Evolutionary conservation across 2,113 vertebrate species (phyloP), one percentile per base, ranked within the genome.

Genomic region (Mustela lutreola): DNA sequence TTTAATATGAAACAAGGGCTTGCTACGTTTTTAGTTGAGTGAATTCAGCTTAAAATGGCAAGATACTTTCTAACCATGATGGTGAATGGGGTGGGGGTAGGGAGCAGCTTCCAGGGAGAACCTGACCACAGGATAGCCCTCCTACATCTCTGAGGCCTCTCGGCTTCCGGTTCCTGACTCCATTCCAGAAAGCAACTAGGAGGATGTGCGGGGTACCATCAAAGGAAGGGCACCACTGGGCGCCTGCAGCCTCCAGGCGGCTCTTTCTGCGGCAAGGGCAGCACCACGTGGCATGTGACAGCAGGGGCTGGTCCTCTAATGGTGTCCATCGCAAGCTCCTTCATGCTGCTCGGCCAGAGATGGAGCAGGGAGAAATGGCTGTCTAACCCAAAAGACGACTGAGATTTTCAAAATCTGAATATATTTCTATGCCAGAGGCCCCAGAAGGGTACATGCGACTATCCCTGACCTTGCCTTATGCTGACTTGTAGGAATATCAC

Each of bases 401-500:
- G 91, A 82, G 18, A 45, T 76, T 88, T 95, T 84, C 89, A 48
- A 28, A 73, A 56, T n/a, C 91, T 63, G 36, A 58, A 45, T 58
- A 0, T 62, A 14, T 53, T 45, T 92, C 28, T 42, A 31, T 50
- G 71, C 93, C 80, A 28, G 56, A 21, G 65, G 76, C 45, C 48
- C 53, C 91, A 81, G 22, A 18, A n/a, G 60, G 48, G 2, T 18
- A 31, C 42, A 5, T 8, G 53, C 91, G 28, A 14, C 0, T 2
- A 1, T 33, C 36, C 50, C 60, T 95, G 70, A 73, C 60, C 24
- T 56, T 58, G 16, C 79, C 15, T 0, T 76, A 12, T 56, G 42
- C 95, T 94, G 39, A 87, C 96, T 97, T 42, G 95, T 96, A 99
- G 99, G 99, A 99, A 95, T 99, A 99, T 98, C 99, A 99, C 96